phyloP scores from a whole-genome alignment of 1,140 invertebrate species.

The Drosophila ogumai region DNA sequence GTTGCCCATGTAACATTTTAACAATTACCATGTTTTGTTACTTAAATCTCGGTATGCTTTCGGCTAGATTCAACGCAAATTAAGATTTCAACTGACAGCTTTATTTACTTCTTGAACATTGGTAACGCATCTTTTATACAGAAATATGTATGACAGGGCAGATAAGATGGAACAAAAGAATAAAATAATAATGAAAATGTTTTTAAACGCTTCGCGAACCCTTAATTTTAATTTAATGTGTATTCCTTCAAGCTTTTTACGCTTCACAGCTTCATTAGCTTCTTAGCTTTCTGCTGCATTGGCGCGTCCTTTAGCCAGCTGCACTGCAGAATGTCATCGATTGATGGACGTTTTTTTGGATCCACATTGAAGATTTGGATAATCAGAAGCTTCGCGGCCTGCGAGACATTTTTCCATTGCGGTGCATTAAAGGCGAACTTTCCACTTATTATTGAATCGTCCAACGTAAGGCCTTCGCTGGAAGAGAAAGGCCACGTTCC shows the following conservation, averaged over 20 bases:
- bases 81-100: not conserved
- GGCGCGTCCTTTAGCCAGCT: constrained; percentile 88
- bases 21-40: too few relatives aligned
- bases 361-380: constrained; percentile 90
- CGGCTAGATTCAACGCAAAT: not conserved
- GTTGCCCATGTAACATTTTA: too few relatives aligned
- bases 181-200: not conserved
- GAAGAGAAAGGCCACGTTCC: constrained; percentile 89
- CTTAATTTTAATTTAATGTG: too few relatives aligned
- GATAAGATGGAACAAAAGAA: not conserved
- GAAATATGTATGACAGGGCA: not conserved
- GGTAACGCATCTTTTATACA: constrained; percentile 7
- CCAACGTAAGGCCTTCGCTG: constrained; percentile 87
- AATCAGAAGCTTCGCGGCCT: constrained; percentile 88
- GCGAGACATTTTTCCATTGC: constrained; percentile 88
- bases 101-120: constrained; percentile 4
- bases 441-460: constrained; percentile 88
- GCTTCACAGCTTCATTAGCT: constrained; percentile 68
- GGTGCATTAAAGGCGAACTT: constrained; percentile 86
- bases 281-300: constrained; percentile 67
- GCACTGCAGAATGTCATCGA: constrained; percentile 89
- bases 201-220: constrained; percentile 37
- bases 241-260: constrained; percentile 49
- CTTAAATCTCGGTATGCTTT: not conserved
- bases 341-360: constrained; percentile 88